Percentiles rank a stretch among this genome's conserved stretches.
Conservation (phyloP, 2,113 vertebrate species). For the Eretmochelys imbricata region DNA sequence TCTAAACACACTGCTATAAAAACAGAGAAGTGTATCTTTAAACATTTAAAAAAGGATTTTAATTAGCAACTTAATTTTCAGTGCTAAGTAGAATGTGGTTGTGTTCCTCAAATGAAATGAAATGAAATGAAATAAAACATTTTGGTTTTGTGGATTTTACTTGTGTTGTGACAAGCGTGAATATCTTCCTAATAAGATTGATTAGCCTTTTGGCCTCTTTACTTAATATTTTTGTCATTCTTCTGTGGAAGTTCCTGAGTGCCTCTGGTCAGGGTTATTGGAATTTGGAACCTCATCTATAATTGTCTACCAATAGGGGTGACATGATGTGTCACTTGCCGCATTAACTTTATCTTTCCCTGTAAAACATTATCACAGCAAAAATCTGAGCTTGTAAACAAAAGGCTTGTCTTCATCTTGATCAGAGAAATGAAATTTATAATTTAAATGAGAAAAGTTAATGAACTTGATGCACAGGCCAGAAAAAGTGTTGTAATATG, state of each 20-base stretch:
- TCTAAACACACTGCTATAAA: not conserved
- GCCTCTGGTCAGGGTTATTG: conserved; percentile 62
- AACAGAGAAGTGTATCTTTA: conserved; percentile 25
- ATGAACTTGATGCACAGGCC: conserved; percentile 76
- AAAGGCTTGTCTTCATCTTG: conserved; percentile 69
- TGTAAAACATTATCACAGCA: conserved; percentile 75
- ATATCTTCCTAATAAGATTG: conserved; percentile 39
- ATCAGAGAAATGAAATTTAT: conserved; percentile 78
- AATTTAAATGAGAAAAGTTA: conserved; percentile 82
- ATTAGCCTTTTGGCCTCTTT: conserved; percentile 46
- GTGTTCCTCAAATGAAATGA: conserved; percentile 43
- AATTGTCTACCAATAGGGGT: conserved; percentile 61
- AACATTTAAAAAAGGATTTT: conserved; percentile 24
- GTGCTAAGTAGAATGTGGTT: not conserved
- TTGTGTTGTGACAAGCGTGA: conserved; percentile 20
- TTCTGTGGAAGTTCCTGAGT: conserved; percentile 17
- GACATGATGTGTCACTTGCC: conserved; percentile 60
- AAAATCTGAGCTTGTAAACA: conserved; percentile 75
- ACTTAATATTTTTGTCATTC: conserved; percentile 52
- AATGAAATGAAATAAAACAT: conserved; percentile 50
- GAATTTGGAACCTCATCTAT: conserved; percentile 62
- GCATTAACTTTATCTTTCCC: conserved; percentile 73
- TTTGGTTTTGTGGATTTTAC: conserved; percentile 12
- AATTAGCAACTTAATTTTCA: conserved; percentile 57
- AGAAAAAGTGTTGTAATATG: conserved; percentile 71